These are phyloP conservation scores for Salvelinus alpinus DNA, from an alignment of 2,113 vertebrate genomes.

Conservation along the genomic window DNA sequence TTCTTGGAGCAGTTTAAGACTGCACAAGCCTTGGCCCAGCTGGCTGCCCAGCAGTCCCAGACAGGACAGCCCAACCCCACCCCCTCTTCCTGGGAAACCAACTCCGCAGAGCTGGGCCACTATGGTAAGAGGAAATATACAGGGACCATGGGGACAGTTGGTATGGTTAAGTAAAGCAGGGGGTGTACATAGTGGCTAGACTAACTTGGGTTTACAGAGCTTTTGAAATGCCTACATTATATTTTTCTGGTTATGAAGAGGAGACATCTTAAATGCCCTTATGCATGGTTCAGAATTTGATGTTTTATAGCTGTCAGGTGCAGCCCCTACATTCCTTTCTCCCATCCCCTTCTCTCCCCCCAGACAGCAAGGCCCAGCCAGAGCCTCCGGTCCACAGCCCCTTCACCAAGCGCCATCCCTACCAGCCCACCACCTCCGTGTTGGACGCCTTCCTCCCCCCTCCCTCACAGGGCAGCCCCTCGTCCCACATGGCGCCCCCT, in stretches of 20 bases:
- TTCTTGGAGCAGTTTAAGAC: slow-evolving; percentile 99
- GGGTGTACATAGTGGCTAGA: too few relatives aligned
- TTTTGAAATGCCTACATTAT: too few relatives aligned
- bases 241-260: too few relatives aligned
- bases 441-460: slow-evolving; percentile 87
- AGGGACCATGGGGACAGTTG: too few relatives aligned
- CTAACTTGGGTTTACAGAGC: too few relatives aligned
- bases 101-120: slow-evolving; percentile 83
- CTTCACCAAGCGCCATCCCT: slow-evolving; percentile 91
- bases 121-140: slow-evolving; percentile 79
- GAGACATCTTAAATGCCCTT: not conserved
- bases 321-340: too few relatives aligned
- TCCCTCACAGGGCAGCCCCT: slow-evolving; percentile 73
- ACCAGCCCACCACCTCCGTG: slow-evolving; percentile 80
- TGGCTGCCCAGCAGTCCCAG: slow-evolving; percentile 91
- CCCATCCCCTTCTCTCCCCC: not conserved
- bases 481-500: slow-evolving; percentile 72
- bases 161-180: too few relatives aligned
- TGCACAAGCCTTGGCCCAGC: slow-evolving; percentile 91
- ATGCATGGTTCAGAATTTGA: not conserved
- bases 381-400: slow-evolving; percentile 85
- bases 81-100: slow-evolving; percentile 88
- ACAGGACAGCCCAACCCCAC: slow-evolving; percentile 70
- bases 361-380: slow-evolving; percentile 87
- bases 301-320: too few relatives aligned